Evolutionary conservation across 2,113 vertebrate genomes (phyloP).

Genomic region (Ctenodactylus gundi): DNA sequence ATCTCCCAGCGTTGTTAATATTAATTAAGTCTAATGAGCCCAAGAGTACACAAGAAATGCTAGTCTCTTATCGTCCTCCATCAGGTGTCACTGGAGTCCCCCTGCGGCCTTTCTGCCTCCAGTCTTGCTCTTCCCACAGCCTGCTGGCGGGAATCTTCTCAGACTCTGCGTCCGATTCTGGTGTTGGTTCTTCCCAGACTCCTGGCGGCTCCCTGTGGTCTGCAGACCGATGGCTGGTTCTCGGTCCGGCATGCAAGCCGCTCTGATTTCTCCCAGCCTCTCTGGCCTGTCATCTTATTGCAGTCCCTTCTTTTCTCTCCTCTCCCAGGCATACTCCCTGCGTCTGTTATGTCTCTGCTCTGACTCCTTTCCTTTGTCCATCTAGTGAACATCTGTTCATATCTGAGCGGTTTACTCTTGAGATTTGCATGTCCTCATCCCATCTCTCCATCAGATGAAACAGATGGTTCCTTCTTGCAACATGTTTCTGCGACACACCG

Average conservation of each 20-base stretch:
- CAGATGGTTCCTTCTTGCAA: not conserved
- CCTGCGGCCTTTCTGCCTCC: not conserved
- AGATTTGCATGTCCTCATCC: not conserved
- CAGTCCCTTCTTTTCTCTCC: not conserved
- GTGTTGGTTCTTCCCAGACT: not conserved
- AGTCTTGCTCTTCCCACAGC: not conserved
- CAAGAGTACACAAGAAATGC: conserved; percentile 26
- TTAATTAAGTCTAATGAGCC: not conserved
- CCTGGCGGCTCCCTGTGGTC: not conserved
- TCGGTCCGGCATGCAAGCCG: not conserved
- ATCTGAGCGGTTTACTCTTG: not conserved
- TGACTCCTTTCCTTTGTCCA: not conserved
- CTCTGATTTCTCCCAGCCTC: not conserved
- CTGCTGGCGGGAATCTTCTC: not conserved
- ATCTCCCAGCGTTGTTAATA: not conserved
- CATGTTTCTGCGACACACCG: not conserved
- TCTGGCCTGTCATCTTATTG: not conserved
- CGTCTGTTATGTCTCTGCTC: not conserved
- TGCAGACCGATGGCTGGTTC: not conserved
- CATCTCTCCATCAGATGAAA: not conserved
- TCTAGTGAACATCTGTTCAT: not conserved
- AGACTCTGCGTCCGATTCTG: not conserved
- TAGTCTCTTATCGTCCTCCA: not conserved
- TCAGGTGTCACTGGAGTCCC: not conserved
- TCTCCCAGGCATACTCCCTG: not conserved